phyloP scores from a whole-genome alignment of 2,797 vertebrate genomes.

The Myotis myotis region DNA sequence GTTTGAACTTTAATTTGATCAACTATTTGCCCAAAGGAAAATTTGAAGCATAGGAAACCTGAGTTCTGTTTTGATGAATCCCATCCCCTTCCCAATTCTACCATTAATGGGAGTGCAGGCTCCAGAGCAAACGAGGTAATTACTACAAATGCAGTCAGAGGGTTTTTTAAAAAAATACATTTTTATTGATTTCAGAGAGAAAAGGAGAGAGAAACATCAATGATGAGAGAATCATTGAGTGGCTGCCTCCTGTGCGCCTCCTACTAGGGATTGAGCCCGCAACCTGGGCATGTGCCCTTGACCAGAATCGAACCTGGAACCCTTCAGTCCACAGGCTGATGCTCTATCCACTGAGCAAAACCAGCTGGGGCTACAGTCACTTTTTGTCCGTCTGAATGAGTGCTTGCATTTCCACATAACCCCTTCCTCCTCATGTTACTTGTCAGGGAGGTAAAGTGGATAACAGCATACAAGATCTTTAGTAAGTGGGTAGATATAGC shows the following conservation, averaged over 20 bases:
- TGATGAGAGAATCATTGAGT: too few relatives aligned
- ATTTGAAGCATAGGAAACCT: background rate
- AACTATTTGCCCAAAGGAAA: conserved; percentile 1
- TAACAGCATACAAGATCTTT: conserved; percentile 51
- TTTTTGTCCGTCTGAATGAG: background rate
- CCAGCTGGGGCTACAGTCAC: too few relatives aligned
- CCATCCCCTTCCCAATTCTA: background rate
- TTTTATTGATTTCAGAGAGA: too few relatives aligned
- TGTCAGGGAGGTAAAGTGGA: background rate
- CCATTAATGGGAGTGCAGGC: background rate
- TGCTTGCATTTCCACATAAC: background rate
- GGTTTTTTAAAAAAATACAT: too few relatives aligned
- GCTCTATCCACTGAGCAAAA: too few relatives aligned
- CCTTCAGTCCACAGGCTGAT: too few relatives aligned
- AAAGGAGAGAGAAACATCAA: too few relatives aligned
- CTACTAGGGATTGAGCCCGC: too few relatives aligned
- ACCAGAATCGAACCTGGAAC: too few relatives aligned
- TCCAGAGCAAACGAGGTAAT: background rate
- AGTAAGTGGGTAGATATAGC: background rate
- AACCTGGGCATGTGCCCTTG: too few relatives aligned
- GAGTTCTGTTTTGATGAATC: background rate
- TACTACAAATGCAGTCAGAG: background rate
- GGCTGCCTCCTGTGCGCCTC: too few relatives aligned
- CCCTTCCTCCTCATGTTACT: background rate
- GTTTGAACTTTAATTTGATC: background rate